Base-by-base conservation (phyloP, 2,113 vertebrate genomes). In the Nannospalax galili region DNA sequence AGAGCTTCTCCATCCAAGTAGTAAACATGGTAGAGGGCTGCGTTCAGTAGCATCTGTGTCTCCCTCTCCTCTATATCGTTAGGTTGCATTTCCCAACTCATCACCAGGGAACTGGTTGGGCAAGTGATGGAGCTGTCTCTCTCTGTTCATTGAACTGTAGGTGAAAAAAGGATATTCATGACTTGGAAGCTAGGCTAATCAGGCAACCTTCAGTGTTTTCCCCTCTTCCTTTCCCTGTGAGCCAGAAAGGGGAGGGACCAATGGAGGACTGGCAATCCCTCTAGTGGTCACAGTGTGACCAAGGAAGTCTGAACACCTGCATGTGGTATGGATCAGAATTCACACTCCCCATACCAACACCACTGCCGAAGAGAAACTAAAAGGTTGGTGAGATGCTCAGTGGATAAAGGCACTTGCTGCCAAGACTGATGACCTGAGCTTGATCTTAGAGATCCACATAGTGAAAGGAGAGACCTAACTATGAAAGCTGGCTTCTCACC, bases 1-100 rank as follows among this genome's bases (percentile, higher is more conserved):
- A 74, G 58, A 84, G 74, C 64, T 90, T 90, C 87, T 88, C 73
- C 91, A 85, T 90, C 52, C 90, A 84, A 77, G 90, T 52, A 67
- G 84, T 90, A 77, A 95, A 87, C 60, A 58, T 45, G 45, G 45
- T 45, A 78, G 62, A 91, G 17, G 30, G 45, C n/a, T 73, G 70
- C 15, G 67, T 26, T 85, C 88, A 90, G 84, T 24, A 15, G 67
- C 62, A 45, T 90, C 80, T 62, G 52, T 74, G 60, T 80, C 77
- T 69, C 35, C 65, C 80, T 82, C 62, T 93, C 67, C 30, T 85
- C 45, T 60, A 48, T 40, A 30, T 17, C 86, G 60, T 60, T 75
- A 81, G 88, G 93, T 72, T 70, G 28, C 52, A 77, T 52, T 48
- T 58, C 20, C 65, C 65, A 60, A 69, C 2, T 86, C 42, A 24